Percentiles rank a stretch among this genome's conserved stretches.
These are phyloP conservation scores for Aythya baeri DNA, from an alignment of 2,113 vertebrate genomes.

Conservation along the genomic window DNA sequence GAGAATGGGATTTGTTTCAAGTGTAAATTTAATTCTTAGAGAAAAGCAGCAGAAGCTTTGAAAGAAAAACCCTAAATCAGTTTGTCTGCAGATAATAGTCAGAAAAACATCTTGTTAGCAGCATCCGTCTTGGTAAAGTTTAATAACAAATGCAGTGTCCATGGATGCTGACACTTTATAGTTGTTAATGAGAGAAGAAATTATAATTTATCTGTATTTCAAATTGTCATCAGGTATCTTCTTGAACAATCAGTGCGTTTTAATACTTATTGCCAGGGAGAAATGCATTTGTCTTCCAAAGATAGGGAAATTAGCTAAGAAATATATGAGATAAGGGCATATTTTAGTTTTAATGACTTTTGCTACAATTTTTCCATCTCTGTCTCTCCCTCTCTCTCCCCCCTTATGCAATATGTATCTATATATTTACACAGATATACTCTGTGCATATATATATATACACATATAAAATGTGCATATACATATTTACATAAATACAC, in stretches of 20 bases:
- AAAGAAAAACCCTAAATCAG: constrained; percentile 11
- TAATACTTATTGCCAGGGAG: not conserved
- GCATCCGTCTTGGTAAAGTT: not conserved
- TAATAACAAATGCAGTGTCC: constrained; percentile 8
- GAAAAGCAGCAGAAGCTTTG: not conserved
- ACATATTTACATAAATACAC: not conserved
- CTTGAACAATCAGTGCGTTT: constrained; percentile 20
- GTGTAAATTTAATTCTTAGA: not conserved
- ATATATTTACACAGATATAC: fast-evolving
- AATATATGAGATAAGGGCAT: not conserved
- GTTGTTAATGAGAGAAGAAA: constrained; percentile 39
- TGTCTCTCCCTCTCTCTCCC: not conserved
- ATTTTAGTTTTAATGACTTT: not conserved
- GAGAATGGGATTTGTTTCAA: not conserved
- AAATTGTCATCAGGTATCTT: constrained; percentile 30
- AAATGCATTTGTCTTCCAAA: constrained; percentile 29
- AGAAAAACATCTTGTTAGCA: not conserved
- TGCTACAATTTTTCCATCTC: not conserved
- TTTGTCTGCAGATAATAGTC: constrained; percentile 4
- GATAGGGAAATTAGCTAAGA: constrained; percentile 35
- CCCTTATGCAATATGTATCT: no score
- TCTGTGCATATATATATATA: fast-evolving
- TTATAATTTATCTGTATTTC: constrained; percentile 44
- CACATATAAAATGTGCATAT: not conserved
- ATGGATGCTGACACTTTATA: constrained; percentile 6